Percentiles rank a stretch among this genome's conserved stretches.
Evolutionary conservation across 1,140 invertebrate genomes (phyloP).

Genomic region (Teleogryllus occipitalis): DNA sequence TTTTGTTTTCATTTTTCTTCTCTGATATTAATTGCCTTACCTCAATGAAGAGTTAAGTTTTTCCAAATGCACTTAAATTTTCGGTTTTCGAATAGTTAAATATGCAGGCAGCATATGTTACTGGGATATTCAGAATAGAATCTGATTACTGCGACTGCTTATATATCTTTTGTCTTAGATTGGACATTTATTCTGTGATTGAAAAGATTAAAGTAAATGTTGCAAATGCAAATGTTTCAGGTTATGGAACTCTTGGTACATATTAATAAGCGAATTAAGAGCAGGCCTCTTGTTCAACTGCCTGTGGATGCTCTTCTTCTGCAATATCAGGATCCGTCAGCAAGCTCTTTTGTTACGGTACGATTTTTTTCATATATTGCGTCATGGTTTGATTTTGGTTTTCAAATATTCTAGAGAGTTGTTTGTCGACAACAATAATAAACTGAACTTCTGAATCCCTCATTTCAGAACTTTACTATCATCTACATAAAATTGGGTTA

Average conservation of each 20-base stretch:
- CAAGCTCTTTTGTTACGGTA: conserved; percentile 76
- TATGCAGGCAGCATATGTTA: too few relatives aligned
- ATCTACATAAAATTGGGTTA: conserved; percentile 91
- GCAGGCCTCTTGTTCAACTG: conserved; percentile 70
- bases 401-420: conserved; percentile 8
- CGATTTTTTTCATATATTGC: conserved; percentile 28
- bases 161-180: neutral
- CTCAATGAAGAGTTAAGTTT: conserved; percentile 1
- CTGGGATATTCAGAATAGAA: too few relatives aligned
- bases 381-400: neutral
- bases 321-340: conserved; percentile 69
- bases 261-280: conserved; percentile 83
- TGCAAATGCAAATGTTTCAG: conserved; percentile 35
- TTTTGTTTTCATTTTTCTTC: conserved; percentile 10
- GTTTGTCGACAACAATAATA: conserved; percentile 12
- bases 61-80: too few relatives aligned
- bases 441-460: conserved; percentile 23
- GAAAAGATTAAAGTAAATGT: neutral
- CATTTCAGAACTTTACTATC: conserved; percentile 81
- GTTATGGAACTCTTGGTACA: conserved; percentile 91
- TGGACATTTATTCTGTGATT: neutral
- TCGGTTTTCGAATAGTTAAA: too few relatives aligned
- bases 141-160: too few relatives aligned
- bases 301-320: conserved; percentile 76
- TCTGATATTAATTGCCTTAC: neutral